Evolutionary conservation across 2,113 vertebrate species (phyloP), one percentile per base, ranked within the genome.

Genomic region (Accipiter cooperii): DNA sequence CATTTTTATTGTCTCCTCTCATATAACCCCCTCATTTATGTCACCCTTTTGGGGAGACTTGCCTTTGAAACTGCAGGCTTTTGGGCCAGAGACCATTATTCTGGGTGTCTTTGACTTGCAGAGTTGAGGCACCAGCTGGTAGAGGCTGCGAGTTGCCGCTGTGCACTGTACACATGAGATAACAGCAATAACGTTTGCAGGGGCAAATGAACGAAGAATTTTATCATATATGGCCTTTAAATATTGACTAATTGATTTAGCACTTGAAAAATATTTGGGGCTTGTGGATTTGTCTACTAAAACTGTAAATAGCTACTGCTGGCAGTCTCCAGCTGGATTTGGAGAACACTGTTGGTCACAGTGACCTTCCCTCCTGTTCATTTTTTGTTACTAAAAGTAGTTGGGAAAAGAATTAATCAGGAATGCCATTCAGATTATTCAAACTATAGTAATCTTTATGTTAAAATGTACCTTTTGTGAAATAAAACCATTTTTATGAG

Each of bases 201-300:
- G 76, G 63, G 61, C 40, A 91, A 73, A 31, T 17, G 20, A 86
- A 86, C 0, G 34, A 94, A 95, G 22, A 66, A 49, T 81, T 88
- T 74, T 70, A 70, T 89, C 24, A 12, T 95, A 75, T 70, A 36
- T 78, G 47, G 68, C 80, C 83, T 90, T 93, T 92, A 86, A 92
- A 89, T 92, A 90, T 81, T 93, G 79, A 74, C 64, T 94, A 78
- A 93, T 88, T 84, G 76, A 84, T 94, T 94, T 95, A 92, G 51
- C 26, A 49, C 55, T 90, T 87, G 33, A 92, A 93, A 93, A 97
- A 78, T 93, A 84, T 89, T 95, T 93, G 76, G 42, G 61, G 34
- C 68, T 66, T 84, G 76, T 84, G 87, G 64, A 64, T 83, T 90
- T 92, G 60, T 71, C 85, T 94, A 24, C 44, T 86, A 36, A 84